Evolutionary conservation across 2,888 invertebrate species (phyloP), one percentile per base, ranked within the genome.

Genomic region (Ectemnius continuus): DNA sequence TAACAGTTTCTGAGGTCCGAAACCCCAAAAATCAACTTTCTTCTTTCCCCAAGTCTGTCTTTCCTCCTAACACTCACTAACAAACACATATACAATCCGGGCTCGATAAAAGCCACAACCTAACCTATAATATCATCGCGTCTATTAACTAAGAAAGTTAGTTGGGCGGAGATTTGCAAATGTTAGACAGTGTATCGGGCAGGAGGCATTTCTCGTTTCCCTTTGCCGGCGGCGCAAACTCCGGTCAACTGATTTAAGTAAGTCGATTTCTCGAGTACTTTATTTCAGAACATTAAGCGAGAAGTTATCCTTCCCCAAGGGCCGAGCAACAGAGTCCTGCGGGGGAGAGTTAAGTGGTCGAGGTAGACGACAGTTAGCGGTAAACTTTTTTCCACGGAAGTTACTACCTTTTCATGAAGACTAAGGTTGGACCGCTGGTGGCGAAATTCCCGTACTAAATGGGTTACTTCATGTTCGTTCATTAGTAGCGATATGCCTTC

Each of bases 121-220:
- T 52, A 52, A 36, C 8, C 3, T 16, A 45, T 76, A 76, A 76
- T 65, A 68, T 68, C 62, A 74, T 76, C 74, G 74, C 65, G 65
- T 62, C 67, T 76, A 76, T 76, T 74, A 75, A 79, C 77, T 77
- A 79, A 57, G 11, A 61, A 70, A 75, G 73, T 79, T 78, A 46
- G 74, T 47, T 45, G 46, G 26, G 61, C 64, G 56, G 59, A 63
- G 36, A 66, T 61, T 57, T 65, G 76, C 48, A 69, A 73, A 73
- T 11, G 58, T 73, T 62, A 68, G 66, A 61, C 61, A 23, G 47
- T 57, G 58, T 68, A 66, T 45, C 61, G 36, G 45, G 52, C 52
- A 73, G 70, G 3, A 23, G 2, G 3, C 67, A 75, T 73, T 71
- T 58, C 73, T 65, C 56, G 20, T 68, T 70, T 65, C 56, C 59